phyloP scores from a whole-genome alignment of 2,888 invertebrate genomes.

The Noctua janthina region DNA sequence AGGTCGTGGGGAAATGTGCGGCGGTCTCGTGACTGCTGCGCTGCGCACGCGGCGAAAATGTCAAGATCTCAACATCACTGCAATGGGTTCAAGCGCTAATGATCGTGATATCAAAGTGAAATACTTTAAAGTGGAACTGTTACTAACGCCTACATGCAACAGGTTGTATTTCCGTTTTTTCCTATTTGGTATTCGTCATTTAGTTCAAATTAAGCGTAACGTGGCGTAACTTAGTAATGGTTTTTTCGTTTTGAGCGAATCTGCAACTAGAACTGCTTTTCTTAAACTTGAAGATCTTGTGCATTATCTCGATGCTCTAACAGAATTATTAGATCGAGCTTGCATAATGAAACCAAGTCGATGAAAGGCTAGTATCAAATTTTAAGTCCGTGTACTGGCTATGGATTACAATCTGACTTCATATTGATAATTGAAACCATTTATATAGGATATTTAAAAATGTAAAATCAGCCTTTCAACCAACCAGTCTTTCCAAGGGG shows the following conservation, averaged over 20 bases:
- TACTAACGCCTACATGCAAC: slow-evolving; percentile 7
- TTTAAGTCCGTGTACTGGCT: not conserved
- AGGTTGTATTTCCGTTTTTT: slow-evolving; percentile 28
- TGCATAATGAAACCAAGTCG: not conserved
- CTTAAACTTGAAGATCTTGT: not conserved
- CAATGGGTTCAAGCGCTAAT: slow-evolving; percentile 63
- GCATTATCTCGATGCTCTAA: not conserved
- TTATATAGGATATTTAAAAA: too few species aligned
- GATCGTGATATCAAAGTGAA: slow-evolving; percentile 59
- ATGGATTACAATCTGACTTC: not conserved
- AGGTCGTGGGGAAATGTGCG: slow-evolving; percentile 81
- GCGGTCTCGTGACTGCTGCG: slow-evolving; percentile 73
- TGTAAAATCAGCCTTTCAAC: too few species aligned
- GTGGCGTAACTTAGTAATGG: too few species aligned
- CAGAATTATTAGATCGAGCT: not conserved
- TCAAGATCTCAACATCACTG: slow-evolving; percentile 80
- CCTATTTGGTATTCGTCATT: not conserved
- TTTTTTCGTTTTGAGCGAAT: too few species aligned
- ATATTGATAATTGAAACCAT: not conserved
- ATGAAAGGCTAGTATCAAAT: not conserved
- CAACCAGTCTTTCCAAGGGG: too few species aligned
- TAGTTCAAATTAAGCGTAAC: not conserved
- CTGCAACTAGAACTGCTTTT: not conserved
- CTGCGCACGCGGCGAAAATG: slow-evolving; percentile 79
- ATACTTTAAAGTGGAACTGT: slow-evolving; percentile 21